phyloP scores from a whole-genome alignment of 1,140 invertebrate species.

The Oedothorax gibbosus region DNA sequence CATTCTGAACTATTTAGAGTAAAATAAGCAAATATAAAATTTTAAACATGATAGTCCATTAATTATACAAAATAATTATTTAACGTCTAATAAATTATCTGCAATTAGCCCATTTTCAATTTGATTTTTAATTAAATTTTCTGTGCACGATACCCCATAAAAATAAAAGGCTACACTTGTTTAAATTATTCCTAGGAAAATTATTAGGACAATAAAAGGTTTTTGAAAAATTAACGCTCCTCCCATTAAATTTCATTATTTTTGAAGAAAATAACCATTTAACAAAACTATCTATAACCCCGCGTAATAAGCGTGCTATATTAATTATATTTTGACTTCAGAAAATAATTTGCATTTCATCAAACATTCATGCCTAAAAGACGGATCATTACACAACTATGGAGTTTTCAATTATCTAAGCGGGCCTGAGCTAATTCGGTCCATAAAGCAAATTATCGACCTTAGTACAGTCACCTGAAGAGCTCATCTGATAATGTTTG shows the following conservation, averaged over 20 bases:
- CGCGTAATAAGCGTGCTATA: conserved; percentile 13
- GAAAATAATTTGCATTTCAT: conserved; percentile 54
- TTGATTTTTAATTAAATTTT: conserved; percentile 43
- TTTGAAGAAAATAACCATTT: conserved; percentile 8
- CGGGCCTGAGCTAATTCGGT: conserved; percentile 22
- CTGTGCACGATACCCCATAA: conserved; percentile 11
- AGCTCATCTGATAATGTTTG: conserved; percentile 43
- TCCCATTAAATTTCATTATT: conserved; percentile 43
- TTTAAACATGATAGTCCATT: too few relatives aligned
- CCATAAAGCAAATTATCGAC: conserved; percentile 53
- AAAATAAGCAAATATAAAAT: too few relatives aligned
- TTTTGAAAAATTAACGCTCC: background rate
- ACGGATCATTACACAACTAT: conserved; percentile 19
- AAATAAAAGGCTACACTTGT: conserved; percentile 2
- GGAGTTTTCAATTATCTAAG: conserved; percentile 51
- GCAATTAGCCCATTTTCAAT: background rate
- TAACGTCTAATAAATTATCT: too few relatives aligned
- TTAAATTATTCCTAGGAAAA: conserved; percentile 29
- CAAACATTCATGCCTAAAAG: conserved; percentile 42
- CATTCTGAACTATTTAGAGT: too few relatives aligned
- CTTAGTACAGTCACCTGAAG: conserved; percentile 27
- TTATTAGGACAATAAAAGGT: conserved; percentile 9
- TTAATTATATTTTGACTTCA: conserved; percentile 45
- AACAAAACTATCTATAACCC: conserved; percentile 19
- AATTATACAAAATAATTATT: too few relatives aligned